Evolutionary conservation across 2,797 vertebrate genomes (phyloP), one percentile per base, ranked within the genome.

Genomic region (Anableps anableps): DNA sequence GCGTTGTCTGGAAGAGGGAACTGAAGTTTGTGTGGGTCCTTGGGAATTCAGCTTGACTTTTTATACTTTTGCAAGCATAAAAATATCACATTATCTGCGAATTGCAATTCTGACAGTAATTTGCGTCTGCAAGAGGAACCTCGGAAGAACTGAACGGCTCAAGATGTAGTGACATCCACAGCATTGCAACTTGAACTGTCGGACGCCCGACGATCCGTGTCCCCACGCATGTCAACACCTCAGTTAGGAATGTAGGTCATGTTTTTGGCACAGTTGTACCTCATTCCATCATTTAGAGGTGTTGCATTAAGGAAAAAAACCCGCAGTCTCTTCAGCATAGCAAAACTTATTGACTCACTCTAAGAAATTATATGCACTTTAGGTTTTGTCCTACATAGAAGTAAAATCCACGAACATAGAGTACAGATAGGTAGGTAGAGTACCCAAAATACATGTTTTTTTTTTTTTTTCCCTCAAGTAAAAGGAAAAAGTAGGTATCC

Each of bases 171-270:
- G 88, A 92, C 89, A 93, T 88, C 86, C 88, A 86, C 90, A 90
- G 81, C 91, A 82, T 91, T 92, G 92, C 93, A 87, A 93, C 90
- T 23, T 82, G 91, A 94, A 89, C 86, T 80, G 72, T 36, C 85
- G 80, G 85, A 90, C 85, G 79, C 88, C 83, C 81, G 83, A 84
- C 88, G 83, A 91, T 88, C 82, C 80, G 77, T 87, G 91, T 94
- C 92, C 85, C 87, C 80, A 83, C 83, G 84, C 88, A 85, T 94
- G 92, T 95, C 93, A 94, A 92, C 92, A 94, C 93, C 89, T 92
- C 93, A 82, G 85, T 85, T 84, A 87, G 92, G 91, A 94, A 95
- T 95, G 91, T 93, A 92, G 93, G 94, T 92, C 94, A 93, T 91
- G 89, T 89, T 93, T 90, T 93, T 92, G 89, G 92, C 93, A 88